phyloP scores from a whole-genome alignment of 2,113 vertebrate species.

The Tetrax tetrax region DNA sequence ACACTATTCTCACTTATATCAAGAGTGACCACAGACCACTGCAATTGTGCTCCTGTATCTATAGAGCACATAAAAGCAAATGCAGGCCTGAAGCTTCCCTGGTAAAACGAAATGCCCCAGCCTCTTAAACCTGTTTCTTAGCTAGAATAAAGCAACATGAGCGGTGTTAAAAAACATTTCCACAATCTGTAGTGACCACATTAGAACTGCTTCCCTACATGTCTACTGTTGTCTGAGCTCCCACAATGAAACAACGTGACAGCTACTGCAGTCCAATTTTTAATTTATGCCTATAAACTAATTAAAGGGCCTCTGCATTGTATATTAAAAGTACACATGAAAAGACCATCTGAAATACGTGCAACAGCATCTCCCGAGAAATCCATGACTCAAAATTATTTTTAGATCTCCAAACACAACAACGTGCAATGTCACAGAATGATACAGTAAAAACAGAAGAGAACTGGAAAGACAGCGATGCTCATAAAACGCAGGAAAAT shows the following conservation, averaged over 20 bases:
- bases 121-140: background rate
- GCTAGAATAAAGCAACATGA: background rate
- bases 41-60: background rate
- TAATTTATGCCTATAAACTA: constrained; percentile 26
- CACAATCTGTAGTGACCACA: background rate
- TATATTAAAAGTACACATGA: background rate
- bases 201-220: background rate
- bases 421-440: constrained; percentile 42
- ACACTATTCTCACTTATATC: background rate
- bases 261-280: constrained; percentile 5
- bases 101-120: background rate
- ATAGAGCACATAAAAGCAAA: background rate
- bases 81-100: background rate
- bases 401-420: constrained; percentile 50
- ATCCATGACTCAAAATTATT: constrained; percentile 63
- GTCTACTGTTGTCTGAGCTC: background rate
- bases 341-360: background rate
- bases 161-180: background rate
- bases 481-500: background rate
- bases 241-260: background rate
- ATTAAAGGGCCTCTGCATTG: background rate
- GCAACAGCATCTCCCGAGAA: constrained; percentile 50
- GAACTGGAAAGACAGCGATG: background rate
- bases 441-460: constrained; percentile 30
- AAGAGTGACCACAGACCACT: background rate